Base-by-base conservation (phyloP, 2,888 invertebrate species). In the Xestia xanthographa region DNA sequence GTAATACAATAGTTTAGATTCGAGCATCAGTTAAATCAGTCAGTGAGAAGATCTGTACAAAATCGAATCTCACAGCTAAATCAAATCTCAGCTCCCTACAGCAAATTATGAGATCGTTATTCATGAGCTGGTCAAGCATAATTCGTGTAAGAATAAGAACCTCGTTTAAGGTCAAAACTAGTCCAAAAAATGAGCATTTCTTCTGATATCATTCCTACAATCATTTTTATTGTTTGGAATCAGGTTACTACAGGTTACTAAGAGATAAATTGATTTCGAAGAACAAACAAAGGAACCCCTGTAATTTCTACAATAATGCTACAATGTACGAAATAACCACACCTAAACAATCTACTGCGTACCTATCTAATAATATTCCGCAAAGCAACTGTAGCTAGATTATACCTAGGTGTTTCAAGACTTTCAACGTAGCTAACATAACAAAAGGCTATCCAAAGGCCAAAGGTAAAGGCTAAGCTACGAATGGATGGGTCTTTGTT, bases 401-500 rank as follows among this genome's bases (percentile, higher is more conserved):
- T 43, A 43, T 63, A 17, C 34, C 20, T 43, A 45, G 5, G 2
- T n/a, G 22, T 53, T 60, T 2, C 5, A 50, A 34, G 2, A 34
- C 34, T 38, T 38, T 6, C 45, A 45, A n/a, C 14, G 26, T 14
- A 65, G 41, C 29, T 63, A 43, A 62, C 63, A 38, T 73, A 26
- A 69, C 56, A 72, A 62, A 63, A 62, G 41, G 17, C 48, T 58
- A 6, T 26, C 12, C 34, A 80, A 85, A 87, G 74, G 84, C 22
- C 56, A 75, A 76, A 83, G 84, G 84, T 81, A 72, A 87, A 83
- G 86, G 78, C 41, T 63, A 50, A 17, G 34, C 45, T 65, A 17
- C 17, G 62, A 80, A 67, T 77, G 72, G 76, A 80, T 58, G 58
- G 50, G 38, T 66, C 75, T 69, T 70, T 77, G 83, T 77, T 63